Conservation (phyloP, 2,797 vertebrate species). For the Tauraco hartlaubi region DNA sequence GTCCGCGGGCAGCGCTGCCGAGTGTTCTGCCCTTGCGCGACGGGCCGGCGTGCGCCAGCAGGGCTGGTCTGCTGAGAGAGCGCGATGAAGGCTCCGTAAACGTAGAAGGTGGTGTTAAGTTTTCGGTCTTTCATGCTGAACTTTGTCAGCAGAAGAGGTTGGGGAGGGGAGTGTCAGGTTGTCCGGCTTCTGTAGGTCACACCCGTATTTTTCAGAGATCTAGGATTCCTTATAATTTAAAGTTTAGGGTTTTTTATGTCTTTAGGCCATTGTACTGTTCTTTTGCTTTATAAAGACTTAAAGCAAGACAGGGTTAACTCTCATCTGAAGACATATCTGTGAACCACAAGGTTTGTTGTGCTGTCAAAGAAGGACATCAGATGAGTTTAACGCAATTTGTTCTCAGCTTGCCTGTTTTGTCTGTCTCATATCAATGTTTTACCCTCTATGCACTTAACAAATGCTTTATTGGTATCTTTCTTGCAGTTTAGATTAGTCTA, state of each 20-base stretch:
- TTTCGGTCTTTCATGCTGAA: rapidly evolving
- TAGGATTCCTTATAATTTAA: neutral
- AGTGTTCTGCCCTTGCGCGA: neutral
- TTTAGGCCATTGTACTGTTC: rapidly evolving
- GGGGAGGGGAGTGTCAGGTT: neutral
- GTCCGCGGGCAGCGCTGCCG: no score
- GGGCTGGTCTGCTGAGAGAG: neutral
- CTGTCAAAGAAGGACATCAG: neutral
- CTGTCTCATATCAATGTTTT: neutral
- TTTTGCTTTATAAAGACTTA: neutral
- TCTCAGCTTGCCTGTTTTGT: neutral
- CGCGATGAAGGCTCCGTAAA: rapidly evolving
- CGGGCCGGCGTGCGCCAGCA: rapidly evolving
- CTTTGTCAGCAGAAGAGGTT: neutral
- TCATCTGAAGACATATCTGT: neutral
- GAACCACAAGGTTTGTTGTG: neutral
- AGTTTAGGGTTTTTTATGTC: no score
- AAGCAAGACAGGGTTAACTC: neutral
- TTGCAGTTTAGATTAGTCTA: neutral
- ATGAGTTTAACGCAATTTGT: neutral
- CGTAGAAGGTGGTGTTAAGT: no score
- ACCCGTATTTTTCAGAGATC: neutral
- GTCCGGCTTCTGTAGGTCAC: neutral
- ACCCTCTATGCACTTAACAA: neutral
- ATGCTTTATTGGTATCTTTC: neutral